phyloP scores from a whole-genome alignment of 2,888 invertebrate species.

The Thera obeliscata region DNA sequence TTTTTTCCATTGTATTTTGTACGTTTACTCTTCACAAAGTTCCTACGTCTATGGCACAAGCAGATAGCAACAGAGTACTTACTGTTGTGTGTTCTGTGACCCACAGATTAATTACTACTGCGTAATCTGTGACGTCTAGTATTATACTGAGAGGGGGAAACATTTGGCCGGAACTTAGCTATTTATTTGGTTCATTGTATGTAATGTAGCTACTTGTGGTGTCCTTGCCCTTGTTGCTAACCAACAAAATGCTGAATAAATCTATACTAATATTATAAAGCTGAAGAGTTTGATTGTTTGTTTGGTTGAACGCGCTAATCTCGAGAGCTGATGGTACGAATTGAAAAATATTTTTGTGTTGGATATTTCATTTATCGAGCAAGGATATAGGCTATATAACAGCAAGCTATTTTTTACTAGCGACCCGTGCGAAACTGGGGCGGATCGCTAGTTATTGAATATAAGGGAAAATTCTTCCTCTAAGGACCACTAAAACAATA shows the following conservation, averaged over 20 bases:
- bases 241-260: not conserved
- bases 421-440: no score
- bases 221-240: not conserved
- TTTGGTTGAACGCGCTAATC: no score
- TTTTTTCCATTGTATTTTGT: not conserved
- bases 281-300: no score
- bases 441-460: no score
- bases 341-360: no score
- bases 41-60: conserved; percentile 15
- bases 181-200: not conserved
- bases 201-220: not conserved
- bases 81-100: conserved; percentile 15
- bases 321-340: no score
- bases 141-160: conserved; percentile 28
- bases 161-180: conserved; percentile 3
- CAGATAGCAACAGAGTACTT: conserved; percentile 27
- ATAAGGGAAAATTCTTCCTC: no score
- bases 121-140: conserved; percentile 21
- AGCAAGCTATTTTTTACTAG: no score
- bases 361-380: no score
- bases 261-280: no score
- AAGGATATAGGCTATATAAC: no score
- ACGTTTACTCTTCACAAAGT: not conserved
- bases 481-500: no score
- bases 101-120: conserved; percentile 11